phyloP scores from a whole-genome alignment of 2,797 vertebrate species.

The Crenuchus spilurus region DNA sequence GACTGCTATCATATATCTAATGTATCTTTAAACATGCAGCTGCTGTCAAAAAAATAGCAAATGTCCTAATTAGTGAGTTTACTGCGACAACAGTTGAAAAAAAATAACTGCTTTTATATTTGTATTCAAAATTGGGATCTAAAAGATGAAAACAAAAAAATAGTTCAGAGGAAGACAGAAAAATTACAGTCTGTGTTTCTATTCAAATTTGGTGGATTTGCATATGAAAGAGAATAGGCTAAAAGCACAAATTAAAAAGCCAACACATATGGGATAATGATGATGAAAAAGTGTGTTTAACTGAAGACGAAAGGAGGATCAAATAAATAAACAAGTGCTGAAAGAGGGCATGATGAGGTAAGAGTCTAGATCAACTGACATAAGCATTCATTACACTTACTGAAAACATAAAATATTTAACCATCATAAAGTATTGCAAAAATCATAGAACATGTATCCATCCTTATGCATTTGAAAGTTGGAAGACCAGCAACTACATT shows the following conservation, averaged over 20 bases:
- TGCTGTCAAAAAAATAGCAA: no score
- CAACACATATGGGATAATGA: neutral
- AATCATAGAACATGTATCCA: no score
- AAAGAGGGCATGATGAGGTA: neutral
- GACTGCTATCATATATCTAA: no score
- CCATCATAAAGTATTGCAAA: no score
- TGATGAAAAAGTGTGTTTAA: neutral
- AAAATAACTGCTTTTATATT: neutral
- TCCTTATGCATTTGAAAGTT: no score
- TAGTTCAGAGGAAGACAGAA: conserved; percentile 14
- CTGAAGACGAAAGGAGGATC: neutral
- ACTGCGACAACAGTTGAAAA: neutral
- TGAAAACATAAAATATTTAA: no score
- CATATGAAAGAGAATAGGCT: conserved; percentile 39
- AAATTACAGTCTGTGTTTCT: conserved; percentile 3
- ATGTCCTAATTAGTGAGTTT: neutral
- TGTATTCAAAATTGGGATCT: neutral
- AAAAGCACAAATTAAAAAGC: neutral
- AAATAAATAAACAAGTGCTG: neutral
- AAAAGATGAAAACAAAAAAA: conserved; percentile 10
- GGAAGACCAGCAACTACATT: no score
- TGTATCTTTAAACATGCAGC: no score
- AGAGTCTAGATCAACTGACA: neutral
- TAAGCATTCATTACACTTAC: no score
- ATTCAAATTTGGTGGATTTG: neutral